Evolutionary conservation across 2,888 invertebrate genomes (phyloP).

Genomic region (Lomographa bimaculata): DNA sequence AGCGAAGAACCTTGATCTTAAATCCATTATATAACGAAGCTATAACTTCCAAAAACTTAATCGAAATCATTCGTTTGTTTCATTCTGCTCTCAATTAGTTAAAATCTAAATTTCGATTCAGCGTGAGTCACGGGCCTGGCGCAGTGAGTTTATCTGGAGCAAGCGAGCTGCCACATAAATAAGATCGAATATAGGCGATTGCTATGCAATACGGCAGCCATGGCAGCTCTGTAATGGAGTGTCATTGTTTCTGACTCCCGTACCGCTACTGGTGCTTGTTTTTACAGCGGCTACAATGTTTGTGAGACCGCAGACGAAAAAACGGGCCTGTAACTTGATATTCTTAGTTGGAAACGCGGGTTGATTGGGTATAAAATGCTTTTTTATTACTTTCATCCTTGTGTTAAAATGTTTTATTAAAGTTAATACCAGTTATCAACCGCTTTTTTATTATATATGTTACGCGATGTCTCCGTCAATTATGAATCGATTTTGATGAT

Average conservation of each 20-base stretch:
- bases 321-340: slow-evolving; percentile 4
- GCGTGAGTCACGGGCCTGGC: slow-evolving; percentile 15
- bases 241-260: slow-evolving; percentile 34
- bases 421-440: no score
- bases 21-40: no score
- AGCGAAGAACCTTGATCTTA: no score
- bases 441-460: no score
- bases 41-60: no score
- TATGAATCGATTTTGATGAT: no score
- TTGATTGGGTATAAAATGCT: background rate
- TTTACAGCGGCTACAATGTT: slow-evolving; percentile 12
- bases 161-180: slow-evolving; percentile 50
- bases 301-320: slow-evolving; percentile 10
- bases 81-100: slow-evolving; percentile 14
- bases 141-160: slow-evolving; percentile 31
- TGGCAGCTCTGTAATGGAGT: slow-evolving; percentile 54
- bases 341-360: background rate
- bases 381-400: no score
- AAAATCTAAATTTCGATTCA: slow-evolving; percentile 22
- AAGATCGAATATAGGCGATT: slow-evolving; percentile 49
- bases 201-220: slow-evolving; percentile 60
- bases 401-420: no score
- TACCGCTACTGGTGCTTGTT: slow-evolving; percentile 19
- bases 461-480: no score
- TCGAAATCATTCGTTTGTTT: no score